phyloP scores from a whole-genome alignment of 2,113 vertebrate species.

The Sylvilagus bachmani region DNA sequence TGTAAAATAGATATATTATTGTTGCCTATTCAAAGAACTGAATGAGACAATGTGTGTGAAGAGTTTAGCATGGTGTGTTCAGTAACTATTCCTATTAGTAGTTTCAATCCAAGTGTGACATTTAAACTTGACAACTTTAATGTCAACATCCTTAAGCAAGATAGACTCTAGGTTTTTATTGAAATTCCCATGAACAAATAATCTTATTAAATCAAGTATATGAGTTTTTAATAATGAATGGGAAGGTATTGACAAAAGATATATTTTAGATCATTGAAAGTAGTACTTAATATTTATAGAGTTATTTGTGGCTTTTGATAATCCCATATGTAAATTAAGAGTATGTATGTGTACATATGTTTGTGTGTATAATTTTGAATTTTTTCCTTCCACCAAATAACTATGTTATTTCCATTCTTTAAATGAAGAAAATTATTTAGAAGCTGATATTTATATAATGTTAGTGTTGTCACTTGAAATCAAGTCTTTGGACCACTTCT shows the following conservation, averaged over 20 bases:
- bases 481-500: background rate
- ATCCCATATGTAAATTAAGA: background rate
- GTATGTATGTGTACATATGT: background rate
- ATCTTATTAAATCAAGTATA: slow-evolving; percentile 3
- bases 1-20: background rate
- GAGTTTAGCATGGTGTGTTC: background rate
- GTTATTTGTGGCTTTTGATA: background rate
- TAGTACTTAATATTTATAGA: slow-evolving; percentile 3
- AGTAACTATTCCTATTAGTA: background rate
- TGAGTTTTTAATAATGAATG: background rate
- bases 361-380: background rate
- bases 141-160: background rate
- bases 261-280: background rate
- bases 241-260: background rate
- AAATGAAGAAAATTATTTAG: background rate
- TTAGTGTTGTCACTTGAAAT: background rate
- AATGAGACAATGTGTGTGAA: background rate
- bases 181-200: background rate
- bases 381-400: slow-evolving; percentile 1
- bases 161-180: background rate
- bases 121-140: background rate
- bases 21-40: background rate
- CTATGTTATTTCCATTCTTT: background rate
- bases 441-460: background rate
- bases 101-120: background rate